phyloP scores from a whole-genome alignment of 2,888 invertebrate species.

The Drosophila incognita region DNA sequence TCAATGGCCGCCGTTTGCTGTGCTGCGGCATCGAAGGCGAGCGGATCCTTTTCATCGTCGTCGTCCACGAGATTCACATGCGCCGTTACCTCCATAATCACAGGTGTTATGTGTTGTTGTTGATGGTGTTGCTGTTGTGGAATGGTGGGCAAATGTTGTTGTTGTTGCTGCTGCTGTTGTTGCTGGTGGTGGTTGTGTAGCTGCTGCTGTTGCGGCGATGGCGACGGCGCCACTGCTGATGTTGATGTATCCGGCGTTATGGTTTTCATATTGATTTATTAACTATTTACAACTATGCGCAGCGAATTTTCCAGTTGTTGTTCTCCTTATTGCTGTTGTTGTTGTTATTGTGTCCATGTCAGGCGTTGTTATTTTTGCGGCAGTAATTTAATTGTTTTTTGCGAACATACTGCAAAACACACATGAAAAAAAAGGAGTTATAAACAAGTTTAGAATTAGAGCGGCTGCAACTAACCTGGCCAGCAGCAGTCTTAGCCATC shows the following conservation, averaged over 20 bases:
- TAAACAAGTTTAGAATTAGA: constrained; percentile 5
- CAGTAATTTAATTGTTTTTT: constrained; percentile 57
- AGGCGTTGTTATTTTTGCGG: constrained; percentile 36
- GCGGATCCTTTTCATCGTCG: constrained; percentile 84
- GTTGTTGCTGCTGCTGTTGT: constrained; percentile 59
- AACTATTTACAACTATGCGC: constrained; percentile 59
- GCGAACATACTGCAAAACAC: constrained; percentile 66
- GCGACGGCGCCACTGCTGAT: constrained; percentile 49
- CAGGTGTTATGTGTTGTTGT: constrained; percentile 60
- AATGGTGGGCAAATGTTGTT: constrained; percentile 59
- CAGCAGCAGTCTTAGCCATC: constrained; percentile 78
- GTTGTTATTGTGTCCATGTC: constrained; percentile 61
- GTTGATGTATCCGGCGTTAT: constrained; percentile 72
- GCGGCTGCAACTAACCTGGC: constrained; percentile 65
- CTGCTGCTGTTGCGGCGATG: constrained; percentile 27
- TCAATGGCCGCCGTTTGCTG: constrained; percentile 29
- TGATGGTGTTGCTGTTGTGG: constrained; percentile 58
- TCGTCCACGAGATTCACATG: constrained; percentile 82
- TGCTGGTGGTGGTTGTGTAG: constrained; percentile 11
- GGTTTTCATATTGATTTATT: constrained; percentile 68
- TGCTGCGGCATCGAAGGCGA: constrained; percentile 78
- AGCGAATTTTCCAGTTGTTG: constrained; percentile 23
- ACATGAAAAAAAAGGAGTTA: constrained; percentile 6
- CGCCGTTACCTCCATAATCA: constrained; percentile 78
- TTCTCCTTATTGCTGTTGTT: constrained; percentile 12